Conservation (phyloP, 2,113 vertebrate genomes). For the Hemiprocne comata region DNA sequence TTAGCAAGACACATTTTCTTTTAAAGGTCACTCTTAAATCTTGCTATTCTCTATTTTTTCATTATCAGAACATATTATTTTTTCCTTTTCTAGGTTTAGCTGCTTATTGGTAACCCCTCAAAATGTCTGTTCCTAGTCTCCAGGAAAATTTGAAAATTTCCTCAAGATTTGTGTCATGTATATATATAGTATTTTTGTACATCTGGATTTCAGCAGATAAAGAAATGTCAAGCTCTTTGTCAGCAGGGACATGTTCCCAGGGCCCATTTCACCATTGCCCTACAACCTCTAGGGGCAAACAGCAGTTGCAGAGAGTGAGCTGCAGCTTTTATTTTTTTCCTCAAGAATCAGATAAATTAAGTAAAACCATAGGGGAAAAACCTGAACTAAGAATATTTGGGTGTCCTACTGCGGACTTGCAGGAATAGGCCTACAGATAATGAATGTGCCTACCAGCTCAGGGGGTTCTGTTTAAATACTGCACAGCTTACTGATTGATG, state of each 20-base stretch:
- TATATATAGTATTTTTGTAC: not conserved
- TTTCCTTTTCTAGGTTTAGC: not conserved
- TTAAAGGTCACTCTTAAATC: not conserved
- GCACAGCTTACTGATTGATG: not conserved
- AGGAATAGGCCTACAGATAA: not conserved
- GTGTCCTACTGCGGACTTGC: not conserved
- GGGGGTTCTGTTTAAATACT: not conserved
- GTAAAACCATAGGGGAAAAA: not conserved
- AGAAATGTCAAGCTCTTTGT: not conserved
- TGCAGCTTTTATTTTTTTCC: not conserved
- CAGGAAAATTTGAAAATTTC: not conserved
- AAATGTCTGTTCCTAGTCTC: not conserved
- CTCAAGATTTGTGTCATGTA: not conserved
- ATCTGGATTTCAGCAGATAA: not conserved
- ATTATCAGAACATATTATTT: not conserved
- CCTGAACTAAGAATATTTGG: not conserved
- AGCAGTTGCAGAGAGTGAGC: not conserved
- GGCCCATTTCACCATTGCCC: not conserved
- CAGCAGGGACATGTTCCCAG: not conserved
- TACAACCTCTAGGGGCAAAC: not conserved
- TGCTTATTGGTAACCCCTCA: not conserved
- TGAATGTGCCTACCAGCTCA: not conserved
- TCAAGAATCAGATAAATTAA: not conserved
- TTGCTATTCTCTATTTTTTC: not conserved
- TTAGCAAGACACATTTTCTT: conserved; percentile 21